Percentiles rank a stretch among this genome's conserved stretches.
These are phyloP conservation scores for Acanthurus lineatus DNA, from an alignment of 2,797 vertebrate species.

Conservation along the genomic window DNA sequence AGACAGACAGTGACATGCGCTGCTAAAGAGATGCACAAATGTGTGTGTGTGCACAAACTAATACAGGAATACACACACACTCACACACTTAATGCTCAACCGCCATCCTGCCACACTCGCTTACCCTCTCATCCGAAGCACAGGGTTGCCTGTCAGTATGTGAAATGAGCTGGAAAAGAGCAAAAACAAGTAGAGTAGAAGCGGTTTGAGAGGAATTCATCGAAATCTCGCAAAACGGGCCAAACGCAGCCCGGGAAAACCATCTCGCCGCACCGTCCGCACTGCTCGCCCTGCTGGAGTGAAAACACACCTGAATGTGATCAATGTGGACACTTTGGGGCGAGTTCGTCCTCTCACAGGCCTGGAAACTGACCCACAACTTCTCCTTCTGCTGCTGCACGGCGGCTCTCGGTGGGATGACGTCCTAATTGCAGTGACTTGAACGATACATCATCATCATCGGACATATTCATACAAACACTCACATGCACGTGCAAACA, in stretches of 20 bases:
- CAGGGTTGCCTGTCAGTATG: slow-evolving; percentile 54
- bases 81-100: slow-evolving; percentile 16
- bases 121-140: slow-evolving; percentile 49
- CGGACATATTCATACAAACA: slow-evolving; percentile 63
- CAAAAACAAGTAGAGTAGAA: slow-evolving; percentile 52
- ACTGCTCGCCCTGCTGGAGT: slow-evolving; percentile 36
- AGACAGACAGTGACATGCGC: slow-evolving; percentile 24
- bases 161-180: slow-evolving; percentile 72
- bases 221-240: slow-evolving; percentile 16
- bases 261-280: slow-evolving; percentile 8
- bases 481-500: slow-evolving; percentile 26
- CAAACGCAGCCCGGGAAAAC: slow-evolving; percentile 16
- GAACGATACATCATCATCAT: slow-evolving; percentile 59
- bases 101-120: slow-evolving; percentile 27
- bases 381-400: slow-evolving; percentile 37
- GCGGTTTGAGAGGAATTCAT: slow-evolving; percentile 42
- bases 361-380: slow-evolving; percentile 33
- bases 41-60: neutral
- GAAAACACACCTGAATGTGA: slow-evolving; percentile 54
- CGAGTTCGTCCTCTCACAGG: slow-evolving; percentile 37
- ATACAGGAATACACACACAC: neutral
- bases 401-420: slow-evolving; percentile 13
- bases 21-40: slow-evolving; percentile 32
- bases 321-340: slow-evolving; percentile 45
- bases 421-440: slow-evolving; percentile 60